Percentiles rank a stretch among this genome's conserved stretches.
phyloP scores from a whole-genome alignment of 2,888 invertebrate genomes.

The Eupithecia inturbata region DNA sequence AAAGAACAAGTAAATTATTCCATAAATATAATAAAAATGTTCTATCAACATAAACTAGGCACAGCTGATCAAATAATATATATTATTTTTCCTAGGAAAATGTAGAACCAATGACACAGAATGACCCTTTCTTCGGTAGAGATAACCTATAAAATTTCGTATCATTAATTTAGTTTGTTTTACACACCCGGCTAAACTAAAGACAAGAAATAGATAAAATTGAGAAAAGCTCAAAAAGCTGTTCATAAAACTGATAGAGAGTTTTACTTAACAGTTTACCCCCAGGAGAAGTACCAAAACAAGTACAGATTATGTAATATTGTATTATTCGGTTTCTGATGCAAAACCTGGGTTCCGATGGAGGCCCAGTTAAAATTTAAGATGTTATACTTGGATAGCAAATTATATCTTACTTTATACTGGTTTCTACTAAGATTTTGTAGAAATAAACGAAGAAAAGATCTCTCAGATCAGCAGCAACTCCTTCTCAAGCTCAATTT shows the following conservation, averaged over 20 bases:
- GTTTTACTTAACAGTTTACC: neutral
- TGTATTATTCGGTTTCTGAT: constrained; percentile 5
- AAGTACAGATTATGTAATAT: constrained; percentile 65
- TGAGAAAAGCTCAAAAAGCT: neutral
- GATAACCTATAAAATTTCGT: neutral
- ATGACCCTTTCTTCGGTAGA: neutral
- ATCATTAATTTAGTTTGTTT: neutral
- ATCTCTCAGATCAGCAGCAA: constrained; percentile 30
- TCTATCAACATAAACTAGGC: neutral
- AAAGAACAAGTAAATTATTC: constrained; percentile 8
- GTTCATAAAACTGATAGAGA: neutral
- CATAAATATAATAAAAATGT: neutral
- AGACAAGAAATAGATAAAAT: neutral
- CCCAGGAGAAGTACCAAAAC: constrained; percentile 42
- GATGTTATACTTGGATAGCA: neutral
- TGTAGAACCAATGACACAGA: neutral
- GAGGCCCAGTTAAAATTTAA: neutral
- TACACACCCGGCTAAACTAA: neutral
- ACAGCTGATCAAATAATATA: neutral
- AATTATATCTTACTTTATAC: constrained; percentile 37
- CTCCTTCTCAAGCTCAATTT: constrained; percentile 25
- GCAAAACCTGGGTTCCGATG: neutral
- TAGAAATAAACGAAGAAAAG: constrained; percentile 14
- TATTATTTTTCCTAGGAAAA: neutral
- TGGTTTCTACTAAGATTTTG: constrained; percentile 22